Evolutionary conservation across 2,797 vertebrate genomes (phyloP), one percentile per base, ranked within the genome.

Genomic region (Molothrus ater): DNA sequence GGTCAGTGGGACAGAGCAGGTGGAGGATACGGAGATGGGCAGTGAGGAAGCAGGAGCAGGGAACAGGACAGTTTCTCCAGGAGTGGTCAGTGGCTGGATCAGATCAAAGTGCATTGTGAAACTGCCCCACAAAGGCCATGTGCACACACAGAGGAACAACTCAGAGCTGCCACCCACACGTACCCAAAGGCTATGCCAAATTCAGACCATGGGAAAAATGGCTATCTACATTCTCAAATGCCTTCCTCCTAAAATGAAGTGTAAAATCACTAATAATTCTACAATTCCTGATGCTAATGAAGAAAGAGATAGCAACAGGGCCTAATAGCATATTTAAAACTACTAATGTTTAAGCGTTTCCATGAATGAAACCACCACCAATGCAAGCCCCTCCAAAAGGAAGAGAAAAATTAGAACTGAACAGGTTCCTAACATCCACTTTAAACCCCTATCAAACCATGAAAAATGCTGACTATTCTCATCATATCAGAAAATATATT

Each of bases 1-100:
- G 56, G 54, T 75, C 38, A 71, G 80, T 4, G 17, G 61, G 53
- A 54, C 1, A 0, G 2, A 26, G 69, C 51, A 59, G 59, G 47
- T 6, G 29, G 31, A 45, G 17, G 13, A 19, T 3, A 36, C 0
- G 0, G 32, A 75, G 38, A 38, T 1, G 10, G 32, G 40, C 16
- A 47, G 48, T 11, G 43, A 76, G 71, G 65, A 47, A 71, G 48
- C 53, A 34, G 81, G 28, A 75, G 59, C 26, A 87, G 71, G 60
- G 56, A 85, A 63, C 25, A 47, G 64, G 53, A 54, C 19, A 1
- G 5, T 13, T 81, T 29, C 80, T 36, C 32, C 80, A 95, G 76
- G 56, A n/a, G 68, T 1, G 0, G 32, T n/a, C 80, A 78, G 87
- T 1, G 7, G 78, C 26, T 57, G 42, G 51, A 61, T 82, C 11